Percentiles rank a stretch among this genome's conserved stretches.
These are phyloP conservation scores for Dipodomys stephensi DNA, from an alignment of 2,113 vertebrate species.

Conservation along the genomic window DNA sequence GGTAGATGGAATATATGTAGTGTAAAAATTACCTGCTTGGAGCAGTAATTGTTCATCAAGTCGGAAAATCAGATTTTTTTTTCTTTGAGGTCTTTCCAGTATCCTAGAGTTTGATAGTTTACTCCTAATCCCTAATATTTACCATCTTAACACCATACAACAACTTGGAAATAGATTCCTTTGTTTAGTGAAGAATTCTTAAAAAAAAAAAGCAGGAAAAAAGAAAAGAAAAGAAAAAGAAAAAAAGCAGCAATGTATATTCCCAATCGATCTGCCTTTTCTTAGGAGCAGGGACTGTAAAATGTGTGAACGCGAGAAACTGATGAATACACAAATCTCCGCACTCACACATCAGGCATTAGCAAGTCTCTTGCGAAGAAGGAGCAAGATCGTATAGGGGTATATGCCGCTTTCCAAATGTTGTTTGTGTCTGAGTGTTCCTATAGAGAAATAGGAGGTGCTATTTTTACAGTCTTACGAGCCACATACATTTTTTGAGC, in stretches of 20 bases:
- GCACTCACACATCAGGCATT: slow-evolving; percentile 21
- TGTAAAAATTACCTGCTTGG: background rate
- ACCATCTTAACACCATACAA: background rate
- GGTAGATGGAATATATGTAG: slow-evolving; percentile 6
- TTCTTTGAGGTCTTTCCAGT: background rate
- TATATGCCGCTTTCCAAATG: slow-evolving; percentile 57
- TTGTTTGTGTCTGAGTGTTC: slow-evolving; percentile 60
- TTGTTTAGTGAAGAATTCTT: slow-evolving; percentile 6
- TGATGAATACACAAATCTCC: slow-evolving; percentile 59
- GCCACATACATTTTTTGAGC: slow-evolving; percentile 35
- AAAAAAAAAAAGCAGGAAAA: too few relatives aligned
- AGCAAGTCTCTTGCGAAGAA: slow-evolving; percentile 38
- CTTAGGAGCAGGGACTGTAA: slow-evolving; percentile 49
- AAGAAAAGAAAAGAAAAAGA: too few relatives aligned
- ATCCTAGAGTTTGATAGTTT: slow-evolving; percentile 28
- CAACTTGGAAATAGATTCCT: slow-evolving; percentile 55
- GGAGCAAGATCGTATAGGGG: slow-evolving; percentile 40
- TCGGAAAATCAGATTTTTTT: slow-evolving; percentile 33
- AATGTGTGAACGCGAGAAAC: slow-evolving; percentile 14
- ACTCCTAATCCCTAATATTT: slow-evolving; percentile 4
- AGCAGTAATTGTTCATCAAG: slow-evolving; percentile 13
- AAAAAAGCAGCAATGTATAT: background rate
- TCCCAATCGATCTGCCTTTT: background rate
- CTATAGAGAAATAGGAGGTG: slow-evolving; percentile 45
- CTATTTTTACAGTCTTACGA: slow-evolving; percentile 70